Base-by-base conservation (phyloP, 2,797 vertebrate species). In the Hemitrygon akajei region DNA sequence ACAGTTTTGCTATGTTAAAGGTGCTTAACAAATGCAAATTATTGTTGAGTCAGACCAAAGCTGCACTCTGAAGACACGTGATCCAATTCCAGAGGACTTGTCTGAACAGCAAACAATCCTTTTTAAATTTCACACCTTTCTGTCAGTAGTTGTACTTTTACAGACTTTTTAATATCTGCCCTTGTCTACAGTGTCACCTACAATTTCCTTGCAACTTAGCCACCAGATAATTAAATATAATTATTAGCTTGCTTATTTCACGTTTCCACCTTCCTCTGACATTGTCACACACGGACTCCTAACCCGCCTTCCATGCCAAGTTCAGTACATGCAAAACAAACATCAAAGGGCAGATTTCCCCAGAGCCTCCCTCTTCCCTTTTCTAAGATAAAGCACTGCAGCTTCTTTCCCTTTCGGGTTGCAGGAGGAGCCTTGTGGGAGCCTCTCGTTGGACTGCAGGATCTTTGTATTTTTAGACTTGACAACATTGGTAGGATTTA, bases 161-260 rank as follows among this genome's bases (percentile, higher is more conserved):
- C 82, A 86, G 27, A 16, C 10, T 30, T 86, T 63, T 82, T 56
- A 82, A 82, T 77, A 77, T 77, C 75, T 77, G 75, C 75, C 2
- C 1, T 82, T 86, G 82, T 86, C 82, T 86, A 7, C 1, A 63
- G 14, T 84, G 47, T 84, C 81, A 84, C 81, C 81, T 84, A 58
- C 27, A 56, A 56, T 84, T 84, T 84, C 81, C 82, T 63, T 86
- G 56, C 82, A 86, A 63, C 56, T 60, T 60, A 14, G n/a, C 56
- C 82, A 86, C 56, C 25, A 84, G 82, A 34, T 86, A 86, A 86
- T 86, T 86, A 86, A 86, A 86, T 60, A 63, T 86, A 86, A 86
- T 86, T 60, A 86, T 12, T 56, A 86, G 82, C 58, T 86, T 30
- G 56, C 25, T 86, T 77, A 77, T 30, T 77, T 86, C 58, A 60